Evolutionary conservation across 1,140 invertebrate species (phyloP).

Genomic region (Melitaea cinxia): DNA sequence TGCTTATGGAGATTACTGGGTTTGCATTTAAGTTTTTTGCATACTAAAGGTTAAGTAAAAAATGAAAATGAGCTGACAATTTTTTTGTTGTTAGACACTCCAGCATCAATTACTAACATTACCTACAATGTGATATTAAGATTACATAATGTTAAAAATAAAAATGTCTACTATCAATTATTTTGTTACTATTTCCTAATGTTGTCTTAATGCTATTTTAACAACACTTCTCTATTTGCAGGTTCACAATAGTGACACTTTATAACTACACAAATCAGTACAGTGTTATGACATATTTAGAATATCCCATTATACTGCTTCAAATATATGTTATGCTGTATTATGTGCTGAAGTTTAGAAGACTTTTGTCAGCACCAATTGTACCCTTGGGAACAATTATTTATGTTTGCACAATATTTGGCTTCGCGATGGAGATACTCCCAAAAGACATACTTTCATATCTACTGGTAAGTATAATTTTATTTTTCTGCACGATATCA

Average conservation of each 20-base stretch:
- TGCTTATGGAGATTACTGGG: conserved; percentile 86
- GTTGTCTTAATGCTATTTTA: too few relatives aligned
- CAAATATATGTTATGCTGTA: conserved; percentile 87
- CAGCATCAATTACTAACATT: too few relatives aligned
- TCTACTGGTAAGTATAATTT: conserved; percentile 83
- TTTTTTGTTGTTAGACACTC: too few relatives aligned
- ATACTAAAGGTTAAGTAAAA: too few relatives aligned
- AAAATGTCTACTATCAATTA: too few relatives aligned
- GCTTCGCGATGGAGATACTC: conserved; percentile 80
- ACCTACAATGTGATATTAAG: too few relatives aligned
- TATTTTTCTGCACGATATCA: not conserved
- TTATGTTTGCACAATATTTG: conserved; percentile 79
- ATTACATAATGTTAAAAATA: too few relatives aligned
- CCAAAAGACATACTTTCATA: conserved; percentile 82
- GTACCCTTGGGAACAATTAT: conserved; percentile 60
- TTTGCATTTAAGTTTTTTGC: conserved; percentile 51
- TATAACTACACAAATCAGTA: conserved; percentile 88
- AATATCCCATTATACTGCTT: conserved; percentile 87
- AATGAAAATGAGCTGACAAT: too few relatives aligned
- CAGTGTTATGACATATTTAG: conserved; percentile 86
- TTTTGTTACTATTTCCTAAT: too few relatives aligned
- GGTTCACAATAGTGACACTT: conserved; percentile 86
- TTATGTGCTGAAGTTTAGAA: conserved; percentile 84
- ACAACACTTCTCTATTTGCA: conserved; percentile 70
- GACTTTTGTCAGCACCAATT: conserved; percentile 52